These are phyloP conservation scores for Caenorhabditis zanzibari DNA, from an alignment of 2,888 invertebrate genomes.

Conservation along the genomic window DNA sequence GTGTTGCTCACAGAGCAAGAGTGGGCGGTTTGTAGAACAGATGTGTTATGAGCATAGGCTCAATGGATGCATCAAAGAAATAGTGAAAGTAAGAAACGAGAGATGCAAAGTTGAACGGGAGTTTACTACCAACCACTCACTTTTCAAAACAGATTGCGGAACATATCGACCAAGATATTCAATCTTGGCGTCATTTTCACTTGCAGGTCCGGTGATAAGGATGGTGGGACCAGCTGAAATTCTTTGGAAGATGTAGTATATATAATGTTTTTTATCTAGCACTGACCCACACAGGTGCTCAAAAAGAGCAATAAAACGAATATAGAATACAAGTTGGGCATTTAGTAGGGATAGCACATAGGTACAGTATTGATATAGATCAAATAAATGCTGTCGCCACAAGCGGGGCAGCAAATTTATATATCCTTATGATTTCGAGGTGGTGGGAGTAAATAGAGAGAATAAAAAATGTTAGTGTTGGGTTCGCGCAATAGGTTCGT, in stretches of 20 bases:
- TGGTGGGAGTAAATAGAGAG: constrained; percentile 41
- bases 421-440: constrained; percentile 42
- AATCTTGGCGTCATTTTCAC: constrained; percentile 26
- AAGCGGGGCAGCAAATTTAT: constrained; percentile 32
- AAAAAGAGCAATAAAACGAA: constrained; percentile 50
- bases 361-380: constrained; percentile 28
- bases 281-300: constrained; percentile 44
- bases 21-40: constrained; percentile 61
- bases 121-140: constrained; percentile 56
- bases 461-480: constrained; percentile 24
- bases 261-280: background rate
- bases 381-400: constrained; percentile 51
- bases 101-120: constrained; percentile 14
- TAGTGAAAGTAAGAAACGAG: background rate
- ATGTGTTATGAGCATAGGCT: constrained; percentile 53
- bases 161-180: constrained; percentile 42
- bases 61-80: background rate
- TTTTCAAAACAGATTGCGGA: constrained; percentile 51
- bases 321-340: constrained; percentile 43
- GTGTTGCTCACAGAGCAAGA: constrained; percentile 40
- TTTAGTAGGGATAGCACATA: constrained; percentile 39
- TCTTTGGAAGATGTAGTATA: too few species aligned
- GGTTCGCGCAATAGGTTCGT: constrained; percentile 51
- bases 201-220: constrained; percentile 36
- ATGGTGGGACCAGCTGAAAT: constrained; percentile 53